Percentiles rank a stretch among this genome's conserved stretches.
Conservation (phyloP, 2,888 invertebrate genomes). For the Tinea pellionella region DNA sequence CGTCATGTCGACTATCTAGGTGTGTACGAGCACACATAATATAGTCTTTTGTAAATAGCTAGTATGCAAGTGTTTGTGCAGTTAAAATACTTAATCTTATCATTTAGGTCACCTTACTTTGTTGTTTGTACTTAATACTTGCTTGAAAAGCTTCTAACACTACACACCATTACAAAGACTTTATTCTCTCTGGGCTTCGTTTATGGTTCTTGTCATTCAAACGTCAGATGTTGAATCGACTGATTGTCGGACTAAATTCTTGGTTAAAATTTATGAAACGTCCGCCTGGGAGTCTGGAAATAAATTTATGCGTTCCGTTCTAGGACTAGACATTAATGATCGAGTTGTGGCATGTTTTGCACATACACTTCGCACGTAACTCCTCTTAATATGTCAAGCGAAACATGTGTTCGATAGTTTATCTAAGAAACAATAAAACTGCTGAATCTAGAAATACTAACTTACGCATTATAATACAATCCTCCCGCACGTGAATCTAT, state of each 20-base stretch:
- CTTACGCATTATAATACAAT: not conserved
- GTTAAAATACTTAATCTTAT: slow-evolving; percentile 67
- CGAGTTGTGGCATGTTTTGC: slow-evolving; percentile 20
- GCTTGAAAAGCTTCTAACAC: slow-evolving; percentile 17
- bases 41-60: not conserved
- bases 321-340: slow-evolving; percentile 22
- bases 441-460: not conserved
- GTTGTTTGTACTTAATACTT: slow-evolving; percentile 59
- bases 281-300: not conserved
- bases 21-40: slow-evolving; percentile 21
- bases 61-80: slow-evolving; percentile 29
- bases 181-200: not conserved
- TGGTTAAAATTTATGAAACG: slow-evolving; percentile 11
- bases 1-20: slow-evolving; percentile 30
- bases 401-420: not conserved
- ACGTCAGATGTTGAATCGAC: not conserved
- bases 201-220: not conserved
- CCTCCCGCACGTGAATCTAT: slow-evolving; percentile 16
- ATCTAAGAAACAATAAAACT: not conserved
- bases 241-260: not conserved
- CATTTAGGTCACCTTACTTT: slow-evolving; percentile 68
- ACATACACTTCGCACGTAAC: slow-evolving; percentile 8
- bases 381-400: slow-evolving; percentile 9
- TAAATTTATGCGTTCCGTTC: slow-evolving; percentile 1
- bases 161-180: slow-evolving; percentile 19